Percentiles rank a stretch among this genome's conserved stretches.
phyloP scores from a whole-genome alignment of 2,797 vertebrate genomes.

The Helarctos malayanus region DNA sequence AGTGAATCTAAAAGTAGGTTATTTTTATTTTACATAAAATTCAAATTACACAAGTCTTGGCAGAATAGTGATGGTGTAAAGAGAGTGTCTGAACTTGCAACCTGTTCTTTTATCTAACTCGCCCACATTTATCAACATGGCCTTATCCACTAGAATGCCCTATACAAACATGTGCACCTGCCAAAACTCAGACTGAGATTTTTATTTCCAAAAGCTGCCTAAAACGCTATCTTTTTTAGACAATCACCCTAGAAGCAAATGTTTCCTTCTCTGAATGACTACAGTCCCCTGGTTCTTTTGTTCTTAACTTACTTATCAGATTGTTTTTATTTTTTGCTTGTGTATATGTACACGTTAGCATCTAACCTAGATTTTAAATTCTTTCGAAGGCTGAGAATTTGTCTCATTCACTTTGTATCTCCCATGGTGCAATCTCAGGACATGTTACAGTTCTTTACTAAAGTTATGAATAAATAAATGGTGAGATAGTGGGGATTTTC shows the following conservation, averaged over 20 bases:
- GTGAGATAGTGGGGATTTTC: neutral
- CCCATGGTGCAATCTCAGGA: neutral
- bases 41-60: neutral
- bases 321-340: neutral
- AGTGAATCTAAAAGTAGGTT: neutral
- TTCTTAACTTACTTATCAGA: neutral
- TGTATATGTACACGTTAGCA: neutral
- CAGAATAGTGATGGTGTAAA: constrained; percentile 11
- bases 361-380: neutral
- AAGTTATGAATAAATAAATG: neutral
- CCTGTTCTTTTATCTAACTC: neutral
- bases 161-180: neutral
- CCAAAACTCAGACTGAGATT: neutral
- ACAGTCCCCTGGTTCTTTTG: neutral
- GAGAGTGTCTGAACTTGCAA: neutral
- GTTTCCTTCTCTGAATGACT: neutral
- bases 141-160: neutral
- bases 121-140: neutral
- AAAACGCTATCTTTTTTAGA: neutral
- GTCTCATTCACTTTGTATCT: neutral
- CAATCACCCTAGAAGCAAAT: neutral
- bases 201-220: constrained; percentile 19
- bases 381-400: neutral
- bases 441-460: neutral
- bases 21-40: constrained; percentile 1